Base-by-base conservation (phyloP, 1,140 invertebrate genomes). In the Reticulitermes speratus region DNA sequence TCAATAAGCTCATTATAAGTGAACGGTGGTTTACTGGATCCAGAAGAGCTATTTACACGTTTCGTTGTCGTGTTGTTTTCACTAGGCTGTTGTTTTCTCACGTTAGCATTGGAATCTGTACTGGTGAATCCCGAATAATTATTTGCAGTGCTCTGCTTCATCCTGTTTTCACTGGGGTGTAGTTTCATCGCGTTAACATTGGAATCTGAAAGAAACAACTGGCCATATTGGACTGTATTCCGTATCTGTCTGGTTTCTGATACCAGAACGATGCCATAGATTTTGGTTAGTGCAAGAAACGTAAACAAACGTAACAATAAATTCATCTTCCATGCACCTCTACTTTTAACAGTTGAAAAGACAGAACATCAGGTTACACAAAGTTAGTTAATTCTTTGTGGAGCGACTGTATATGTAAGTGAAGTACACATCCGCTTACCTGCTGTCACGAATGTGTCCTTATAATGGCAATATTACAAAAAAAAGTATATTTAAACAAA, bases 1-100 rank as follows among this genome's bases (percentile, higher is more conserved):
- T 97, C 96, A 87, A 97, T 97, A 86, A 97, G 92, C 90, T 97
- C 96, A 1, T 96, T 97, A 88, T 97, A 97, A 0, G 96, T 97
- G 88, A 95, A 96, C 0, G 96, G 96, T 45, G 96, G 96, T 89
- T 97, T 97, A 89, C 94, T 95, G n/a, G 52, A 38, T 30, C 48
- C 83, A 19, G 65, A 30, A 16, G n/a, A 75, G n/a, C 59, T 12
- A 65, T 65, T 65, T 65, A 0, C 25, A 75, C 5, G 25, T 25
- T 30, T 52, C 92, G 92, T 16, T 91, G 92, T 14, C 90, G 0
- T 91, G n/a, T 89, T 89, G 25, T 90, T 88, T 55, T 55, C 44
- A 89, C 87, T 55, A 89, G 82, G 48, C 82, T 84, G 69, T 85
- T 85, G 85, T 69, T 83, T 59, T 32, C 44, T 84, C 81, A 84